Evolutionary conservation across 1,140 invertebrate genomes (phyloP).

Genomic region (Drosophila ohnishii): DNA sequence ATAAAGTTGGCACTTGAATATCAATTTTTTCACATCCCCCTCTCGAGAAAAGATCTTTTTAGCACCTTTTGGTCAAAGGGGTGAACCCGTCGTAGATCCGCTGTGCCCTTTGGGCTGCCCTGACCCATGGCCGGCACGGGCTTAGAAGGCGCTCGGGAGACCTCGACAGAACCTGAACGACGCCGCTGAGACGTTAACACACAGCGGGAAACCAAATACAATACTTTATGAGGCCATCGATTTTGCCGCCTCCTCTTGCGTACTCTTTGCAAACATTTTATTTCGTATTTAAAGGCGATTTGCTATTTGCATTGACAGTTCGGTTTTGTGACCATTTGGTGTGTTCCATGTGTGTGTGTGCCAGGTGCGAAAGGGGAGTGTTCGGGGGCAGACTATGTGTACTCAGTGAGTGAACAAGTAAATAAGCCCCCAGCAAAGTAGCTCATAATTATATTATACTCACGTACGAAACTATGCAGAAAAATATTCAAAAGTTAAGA

Average conservation of each 20-base stretch:
- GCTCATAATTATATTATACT: constrained; percentile 81
- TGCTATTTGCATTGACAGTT: constrained; percentile 54
- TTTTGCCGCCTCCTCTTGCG: constrained; percentile 53
- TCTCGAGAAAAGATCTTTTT: constrained; percentile 17
- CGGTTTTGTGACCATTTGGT: constrained; percentile 49
- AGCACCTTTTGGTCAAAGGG: constrained; percentile 22
- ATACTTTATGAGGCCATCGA: constrained; percentile 76
- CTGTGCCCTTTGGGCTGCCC: constrained; percentile 58
- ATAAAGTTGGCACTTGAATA: constrained; percentile 3
- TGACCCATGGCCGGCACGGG: constrained; percentile 57
- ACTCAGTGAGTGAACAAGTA: constrained; percentile 54
- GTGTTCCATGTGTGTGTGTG: constrained; percentile 51
- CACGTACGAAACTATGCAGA: constrained; percentile 77
- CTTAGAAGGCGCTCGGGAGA: constrained; percentile 60
- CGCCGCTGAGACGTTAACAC: constrained; percentile 30
- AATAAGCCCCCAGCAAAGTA: constrained; percentile 68
- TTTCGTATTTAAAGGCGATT: constrained; percentile 75
- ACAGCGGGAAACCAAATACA: constrained; percentile 28
- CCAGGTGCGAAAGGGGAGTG: constrained; percentile 45
- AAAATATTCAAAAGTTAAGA: constrained; percentile 54
- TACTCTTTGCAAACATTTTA: constrained; percentile 58
- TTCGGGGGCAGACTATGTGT: constrained; percentile 24
- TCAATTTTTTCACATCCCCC: constrained; percentile 18
- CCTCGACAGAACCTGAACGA: constrained; percentile 40
- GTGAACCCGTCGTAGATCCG: constrained; percentile 46